Evolutionary conservation across 92 coral and sea anemone genomes (phyloP).

Genomic region (Parazoanthus atlanticus): DNA sequence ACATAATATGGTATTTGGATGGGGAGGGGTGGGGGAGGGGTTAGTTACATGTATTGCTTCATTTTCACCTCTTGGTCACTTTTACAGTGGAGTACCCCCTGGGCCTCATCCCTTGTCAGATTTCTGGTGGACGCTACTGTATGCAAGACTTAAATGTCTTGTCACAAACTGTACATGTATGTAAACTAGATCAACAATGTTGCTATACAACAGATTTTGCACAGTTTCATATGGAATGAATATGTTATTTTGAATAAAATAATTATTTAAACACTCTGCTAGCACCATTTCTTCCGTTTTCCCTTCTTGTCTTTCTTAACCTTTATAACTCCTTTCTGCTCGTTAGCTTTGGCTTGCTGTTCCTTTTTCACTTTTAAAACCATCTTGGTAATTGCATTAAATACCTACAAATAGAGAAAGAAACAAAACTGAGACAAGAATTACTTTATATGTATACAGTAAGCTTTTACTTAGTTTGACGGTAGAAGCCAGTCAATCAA

Average conservation of each 20-base stretch:
- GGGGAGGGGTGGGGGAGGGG: no score
- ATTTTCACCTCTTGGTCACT: no score
- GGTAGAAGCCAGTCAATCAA: no score
- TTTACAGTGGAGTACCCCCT: neutral
- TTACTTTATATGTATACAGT: no score
- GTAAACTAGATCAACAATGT: neutral
- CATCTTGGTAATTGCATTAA: conserved; percentile 87
- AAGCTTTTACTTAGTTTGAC: neutral
- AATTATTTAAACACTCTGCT: conserved; percentile 40
- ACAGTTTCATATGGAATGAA: conserved; percentile 29
- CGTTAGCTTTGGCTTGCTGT: conserved; percentile 77
- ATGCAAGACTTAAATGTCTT: neutral
- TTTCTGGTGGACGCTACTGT: neutral
- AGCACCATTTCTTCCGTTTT: conserved; percentile 68
- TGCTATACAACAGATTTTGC: conserved; percentile 1
- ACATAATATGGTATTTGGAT: no score
- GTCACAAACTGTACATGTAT: neutral
- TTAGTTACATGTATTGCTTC: no score
- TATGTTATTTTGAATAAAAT: conserved; percentile 23
- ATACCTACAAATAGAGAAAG: conserved; percentile 70
- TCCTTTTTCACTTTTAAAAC: conserved; percentile 91
- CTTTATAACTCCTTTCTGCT: conserved; percentile 77
- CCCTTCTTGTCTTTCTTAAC: conserved; percentile 71
- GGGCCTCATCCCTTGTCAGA: neutral
- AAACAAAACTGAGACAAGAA: no score